A percentile compares a stretch with the other conserved stretches of the same genome.
Conservation (phyloP, 2,113 vertebrate genomes). For the Onychostoma macrolepis region DNA sequence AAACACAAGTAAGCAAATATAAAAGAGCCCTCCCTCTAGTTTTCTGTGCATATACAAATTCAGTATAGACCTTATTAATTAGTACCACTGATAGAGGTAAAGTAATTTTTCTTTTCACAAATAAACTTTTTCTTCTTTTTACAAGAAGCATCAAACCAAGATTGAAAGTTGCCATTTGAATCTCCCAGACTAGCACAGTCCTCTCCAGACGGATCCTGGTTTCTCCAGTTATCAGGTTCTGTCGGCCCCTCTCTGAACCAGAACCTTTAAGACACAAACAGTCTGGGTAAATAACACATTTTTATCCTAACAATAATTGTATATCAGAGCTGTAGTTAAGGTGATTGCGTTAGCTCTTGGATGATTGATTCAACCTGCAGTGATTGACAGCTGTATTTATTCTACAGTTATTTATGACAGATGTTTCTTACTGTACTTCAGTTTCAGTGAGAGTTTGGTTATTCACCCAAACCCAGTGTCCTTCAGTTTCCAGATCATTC, state of each 20-base stretch:
- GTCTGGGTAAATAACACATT: too few species aligned
- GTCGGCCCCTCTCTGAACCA: background rate
- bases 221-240: slow-evolving; percentile 34
- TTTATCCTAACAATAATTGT: too few species aligned
- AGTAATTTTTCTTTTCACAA: background rate
- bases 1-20: too few species aligned
- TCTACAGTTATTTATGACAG: too few species aligned
- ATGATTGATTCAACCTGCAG: too few species aligned
- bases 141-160: slow-evolving; percentile 44
- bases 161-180: accelerated
- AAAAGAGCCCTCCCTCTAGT: too few species aligned
- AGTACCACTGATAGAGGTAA: background rate
- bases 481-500: slow-evolving; percentile 33
- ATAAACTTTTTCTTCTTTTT: background rate
- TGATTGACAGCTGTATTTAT: too few species aligned
- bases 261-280: slow-evolving; percentile 5
- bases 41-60: too few species aligned
- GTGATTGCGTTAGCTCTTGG: too few species aligned
- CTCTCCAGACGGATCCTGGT: background rate
- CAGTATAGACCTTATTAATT: background rate
- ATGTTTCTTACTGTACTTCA: slow-evolving; percentile 21
- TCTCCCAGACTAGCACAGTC: slow-evolving; percentile 30
- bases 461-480: slow-evolving; percentile 39
- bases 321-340: too few species aligned
- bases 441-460: slow-evolving; percentile 33